Evolutionary conservation across 1,140 invertebrate species (phyloP).

Genomic region (Orchestia grillus): DNA sequence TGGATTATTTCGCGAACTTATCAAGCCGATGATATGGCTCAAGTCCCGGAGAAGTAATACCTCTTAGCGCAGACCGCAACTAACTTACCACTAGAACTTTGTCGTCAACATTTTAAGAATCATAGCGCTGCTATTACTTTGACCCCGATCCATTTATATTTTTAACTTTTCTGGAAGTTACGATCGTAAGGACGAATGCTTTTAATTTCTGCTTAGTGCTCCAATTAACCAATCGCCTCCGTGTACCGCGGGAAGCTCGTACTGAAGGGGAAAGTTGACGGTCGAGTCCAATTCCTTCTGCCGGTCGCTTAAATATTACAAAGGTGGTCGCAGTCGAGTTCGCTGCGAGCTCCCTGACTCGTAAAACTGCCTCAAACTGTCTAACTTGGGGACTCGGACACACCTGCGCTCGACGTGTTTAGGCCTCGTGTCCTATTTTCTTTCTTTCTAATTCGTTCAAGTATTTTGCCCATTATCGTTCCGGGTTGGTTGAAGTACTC

Average conservation of each 20-base stretch:
- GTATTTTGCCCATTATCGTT: background rate
- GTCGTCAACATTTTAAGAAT: background rate
- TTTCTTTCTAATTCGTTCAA: background rate
- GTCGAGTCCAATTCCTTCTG: background rate
- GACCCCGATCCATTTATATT: background rate
- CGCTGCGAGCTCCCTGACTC: background rate
- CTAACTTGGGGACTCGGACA: background rate
- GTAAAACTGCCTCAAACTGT: background rate
- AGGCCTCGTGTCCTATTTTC: background rate
- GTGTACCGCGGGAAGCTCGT: background rate
- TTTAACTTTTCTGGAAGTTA: background rate
- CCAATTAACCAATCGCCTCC: background rate
- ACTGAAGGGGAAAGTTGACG: background rate
- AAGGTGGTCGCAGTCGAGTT: background rate
- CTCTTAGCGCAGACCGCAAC: background rate
- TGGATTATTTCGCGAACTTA: background rate
- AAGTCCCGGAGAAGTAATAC: background rate
- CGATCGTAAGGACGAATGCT: background rate
- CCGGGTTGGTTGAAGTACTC: background rate
- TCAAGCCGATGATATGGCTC: background rate
- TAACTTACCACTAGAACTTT: background rate
- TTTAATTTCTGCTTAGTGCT: background rate
- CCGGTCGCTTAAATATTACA: background rate
- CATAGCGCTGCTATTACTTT: background rate
- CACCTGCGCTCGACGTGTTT: background rate